Base-by-base conservation (phyloP, 1,140 invertebrate genomes). In the Antheraea mylitta region DNA sequence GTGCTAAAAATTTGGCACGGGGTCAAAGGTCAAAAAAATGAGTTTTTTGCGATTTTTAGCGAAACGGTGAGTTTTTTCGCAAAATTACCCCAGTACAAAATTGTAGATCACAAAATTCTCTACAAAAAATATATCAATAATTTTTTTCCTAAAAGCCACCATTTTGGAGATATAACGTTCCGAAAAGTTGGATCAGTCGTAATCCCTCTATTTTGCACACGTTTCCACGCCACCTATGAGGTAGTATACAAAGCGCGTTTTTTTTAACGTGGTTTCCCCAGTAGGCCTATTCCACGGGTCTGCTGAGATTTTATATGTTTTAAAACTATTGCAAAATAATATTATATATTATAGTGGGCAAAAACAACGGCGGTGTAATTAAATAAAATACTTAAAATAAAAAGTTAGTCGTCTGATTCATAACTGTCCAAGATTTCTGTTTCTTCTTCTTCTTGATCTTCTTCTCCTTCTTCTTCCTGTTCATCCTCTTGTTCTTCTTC, bases 241-340 rank as follows among this genome's bases (percentile, higher is more conserved):
- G 38, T 71, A 72, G 70, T 68, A 68, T 69, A 69, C 68, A 64
- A 67, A 66, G 68, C 71, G 71, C 68, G 64, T 64, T 64, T 70
- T 66, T 70, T 70, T 70, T 70, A 66, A 66, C 19, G 69, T 70
- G 64, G 59, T 70, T 62, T 70, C 69, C 69, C 69, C 69, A 16
- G 69, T 70, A 70, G 63, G 69, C 58, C 64, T 70, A 70, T 19
- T 75, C 69, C 67, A 75, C 73, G 36, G 73, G 70, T 76, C 71
- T 61, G 70, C 71, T 76, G 63, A 73, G 71, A 70, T 76, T 66
- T 68, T 76, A 69, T 73, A 71, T 67, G 71, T 67, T 72, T 18
- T 68, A 60, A 71, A 77, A 77, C 67, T 73, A 72, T 75, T 73
- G 76, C 42, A 73, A 65, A 77, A 76, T 73, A 70, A 73, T 75